phyloP scores from a whole-genome alignment of 2,797 vertebrate species.

The Sebastes steindachneri region DNA sequence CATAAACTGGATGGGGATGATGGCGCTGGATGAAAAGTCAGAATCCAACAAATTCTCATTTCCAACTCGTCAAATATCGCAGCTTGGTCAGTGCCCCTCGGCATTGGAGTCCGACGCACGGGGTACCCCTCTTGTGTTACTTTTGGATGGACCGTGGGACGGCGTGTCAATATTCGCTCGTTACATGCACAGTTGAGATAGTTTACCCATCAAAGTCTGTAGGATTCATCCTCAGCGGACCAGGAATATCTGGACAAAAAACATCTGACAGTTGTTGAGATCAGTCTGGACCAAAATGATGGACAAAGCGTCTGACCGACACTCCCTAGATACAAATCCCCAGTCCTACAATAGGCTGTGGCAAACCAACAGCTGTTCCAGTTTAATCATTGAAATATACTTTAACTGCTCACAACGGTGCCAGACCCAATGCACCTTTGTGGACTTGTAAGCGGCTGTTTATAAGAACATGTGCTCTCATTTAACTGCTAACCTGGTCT shows the following conservation, averaged over 20 bases:
- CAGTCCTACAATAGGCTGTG: background rate
- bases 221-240: too few relatives aligned
- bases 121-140: too few relatives aligned
- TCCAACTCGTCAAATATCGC: too few relatives aligned
- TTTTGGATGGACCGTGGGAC: too few relatives aligned
- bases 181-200: too few relatives aligned
- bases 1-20: too few relatives aligned
- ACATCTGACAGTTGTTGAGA: rapidly evolving
- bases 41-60: too few relatives aligned
- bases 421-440: background rate
- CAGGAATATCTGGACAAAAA: background rate
- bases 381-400: background rate
- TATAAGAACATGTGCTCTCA: background rate
- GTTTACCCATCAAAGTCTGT: too few relatives aligned
- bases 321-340: background rate
- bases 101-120: too few relatives aligned
- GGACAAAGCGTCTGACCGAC: background rate
- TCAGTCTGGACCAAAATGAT: background rate
- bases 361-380: background rate
- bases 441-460: background rate
- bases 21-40: too few relatives aligned
- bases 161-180: too few relatives aligned
- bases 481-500: background rate
- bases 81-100: too few relatives aligned
- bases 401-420: background rate